Evolutionary conservation across 2,113 vertebrate genomes (phyloP).

Genomic region (Toxostoma redivivum): DNA sequence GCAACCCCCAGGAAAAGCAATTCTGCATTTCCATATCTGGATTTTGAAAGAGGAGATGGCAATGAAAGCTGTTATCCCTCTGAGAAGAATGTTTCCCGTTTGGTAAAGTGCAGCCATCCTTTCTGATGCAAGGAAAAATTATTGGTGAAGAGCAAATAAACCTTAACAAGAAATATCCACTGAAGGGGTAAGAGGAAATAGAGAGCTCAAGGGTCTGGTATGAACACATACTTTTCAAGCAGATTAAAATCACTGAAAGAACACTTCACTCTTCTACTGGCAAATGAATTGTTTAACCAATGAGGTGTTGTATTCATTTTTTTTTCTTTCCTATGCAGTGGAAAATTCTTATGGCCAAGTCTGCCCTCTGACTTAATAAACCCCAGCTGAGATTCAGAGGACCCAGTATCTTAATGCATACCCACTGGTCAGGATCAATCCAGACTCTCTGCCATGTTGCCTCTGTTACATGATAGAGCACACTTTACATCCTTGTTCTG

Average conservation of each 20-base stretch:
- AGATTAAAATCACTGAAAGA: background rate
- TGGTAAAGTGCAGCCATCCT: background rate
- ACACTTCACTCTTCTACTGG: background rate
- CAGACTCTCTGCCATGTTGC: background rate
- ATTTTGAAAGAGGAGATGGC: background rate
- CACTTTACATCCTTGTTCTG: background rate
- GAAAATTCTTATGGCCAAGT: background rate
- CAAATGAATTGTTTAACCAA: background rate
- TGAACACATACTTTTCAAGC: background rate
- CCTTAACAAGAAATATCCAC: background rate
- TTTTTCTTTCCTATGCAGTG: background rate
- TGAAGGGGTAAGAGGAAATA: background rate
- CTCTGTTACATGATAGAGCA: background rate
- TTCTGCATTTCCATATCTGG: background rate
- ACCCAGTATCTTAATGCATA: background rate
- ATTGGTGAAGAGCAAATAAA: background rate
- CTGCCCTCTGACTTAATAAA: background rate
- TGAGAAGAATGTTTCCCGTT: background rate
- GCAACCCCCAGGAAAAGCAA: background rate
- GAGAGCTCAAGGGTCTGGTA: background rate
- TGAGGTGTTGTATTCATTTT: background rate
- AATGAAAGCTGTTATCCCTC: background rate
- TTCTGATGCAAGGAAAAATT: background rate
- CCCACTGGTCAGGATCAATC: background rate
- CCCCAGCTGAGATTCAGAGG: background rate